Conservation (phyloP, 2,797 vertebrate genomes). For the Coilia nasus region DNA sequence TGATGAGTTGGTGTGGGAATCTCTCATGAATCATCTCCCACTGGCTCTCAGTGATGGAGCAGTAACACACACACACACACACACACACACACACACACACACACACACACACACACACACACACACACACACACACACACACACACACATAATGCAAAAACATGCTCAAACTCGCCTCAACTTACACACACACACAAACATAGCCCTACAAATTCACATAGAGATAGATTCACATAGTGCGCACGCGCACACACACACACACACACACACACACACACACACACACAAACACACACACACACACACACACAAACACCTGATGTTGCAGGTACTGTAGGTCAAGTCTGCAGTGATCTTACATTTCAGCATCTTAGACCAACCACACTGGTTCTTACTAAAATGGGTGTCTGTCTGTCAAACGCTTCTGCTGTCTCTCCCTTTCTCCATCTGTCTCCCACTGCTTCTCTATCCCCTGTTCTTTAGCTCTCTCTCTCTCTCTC, state of each 20-base stretch:
- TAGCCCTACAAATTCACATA: no score
- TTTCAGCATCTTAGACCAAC: background rate
- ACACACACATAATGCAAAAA: no score
- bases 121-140: no score
- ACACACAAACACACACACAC: background rate
- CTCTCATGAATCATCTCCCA: constrained; percentile 42
- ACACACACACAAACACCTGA: background rate
- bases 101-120: background rate
- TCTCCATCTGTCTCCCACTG: no score
- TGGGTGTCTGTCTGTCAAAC: background rate
- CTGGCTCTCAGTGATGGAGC: constrained; percentile 3
- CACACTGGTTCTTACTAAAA: background rate
- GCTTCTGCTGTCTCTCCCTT: no score
- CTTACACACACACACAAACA: no score
- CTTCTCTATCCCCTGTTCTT: no score
- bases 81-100: background rate
- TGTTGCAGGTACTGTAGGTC: background rate
- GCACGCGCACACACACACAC: no score
- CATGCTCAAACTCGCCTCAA: no score
- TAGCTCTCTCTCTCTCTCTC: no score
- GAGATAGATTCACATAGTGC: no score
- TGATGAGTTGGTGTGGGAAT: constrained; percentile 26
- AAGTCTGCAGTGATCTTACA: background rate
- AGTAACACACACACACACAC: background rate
- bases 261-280: no score